phyloP scores from a whole-genome alignment of 2,797 vertebrate species.

The Capromys pilorides region DNA sequence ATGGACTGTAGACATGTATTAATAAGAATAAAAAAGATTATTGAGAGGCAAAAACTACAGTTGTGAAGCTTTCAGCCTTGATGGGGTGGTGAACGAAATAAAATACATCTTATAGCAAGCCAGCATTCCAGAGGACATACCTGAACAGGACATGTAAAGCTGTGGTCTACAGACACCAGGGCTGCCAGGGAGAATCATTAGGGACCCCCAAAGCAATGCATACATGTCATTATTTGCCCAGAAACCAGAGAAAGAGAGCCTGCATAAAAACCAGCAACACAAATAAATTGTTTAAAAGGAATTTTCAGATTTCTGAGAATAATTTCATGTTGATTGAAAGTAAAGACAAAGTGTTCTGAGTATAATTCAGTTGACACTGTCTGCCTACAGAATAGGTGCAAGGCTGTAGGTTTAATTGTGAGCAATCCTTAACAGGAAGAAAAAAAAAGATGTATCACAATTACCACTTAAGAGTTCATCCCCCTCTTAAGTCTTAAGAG shows the following conservation, averaged over 20 bases:
- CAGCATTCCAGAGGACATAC: background rate
- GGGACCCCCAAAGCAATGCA: background rate
- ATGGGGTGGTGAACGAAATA: constrained; percentile 6
- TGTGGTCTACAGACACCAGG: background rate
- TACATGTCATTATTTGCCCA: background rate
- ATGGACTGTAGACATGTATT: background rate
- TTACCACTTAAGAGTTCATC: background rate
- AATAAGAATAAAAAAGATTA: background rate
- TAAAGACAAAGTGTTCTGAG: background rate
- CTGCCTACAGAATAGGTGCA: background rate
- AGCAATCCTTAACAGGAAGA: too few species aligned
- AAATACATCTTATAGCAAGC: background rate
- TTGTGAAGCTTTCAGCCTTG: background rate
- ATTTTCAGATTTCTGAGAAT: background rate
- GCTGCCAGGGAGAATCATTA: background rate
- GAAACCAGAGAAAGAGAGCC: background rate
- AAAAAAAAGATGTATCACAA: background rate
- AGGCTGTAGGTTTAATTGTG: background rate
- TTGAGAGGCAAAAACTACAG: background rate
- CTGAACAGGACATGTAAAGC: background rate
- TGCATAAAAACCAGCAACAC: background rate
- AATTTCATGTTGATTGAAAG: background rate
- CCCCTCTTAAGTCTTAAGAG: background rate
- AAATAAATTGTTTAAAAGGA: background rate
- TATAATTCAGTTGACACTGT: background rate